phyloP scores from a whole-genome alignment of 2,113 vertebrate species.

The Aldabrachelys gigantea region DNA sequence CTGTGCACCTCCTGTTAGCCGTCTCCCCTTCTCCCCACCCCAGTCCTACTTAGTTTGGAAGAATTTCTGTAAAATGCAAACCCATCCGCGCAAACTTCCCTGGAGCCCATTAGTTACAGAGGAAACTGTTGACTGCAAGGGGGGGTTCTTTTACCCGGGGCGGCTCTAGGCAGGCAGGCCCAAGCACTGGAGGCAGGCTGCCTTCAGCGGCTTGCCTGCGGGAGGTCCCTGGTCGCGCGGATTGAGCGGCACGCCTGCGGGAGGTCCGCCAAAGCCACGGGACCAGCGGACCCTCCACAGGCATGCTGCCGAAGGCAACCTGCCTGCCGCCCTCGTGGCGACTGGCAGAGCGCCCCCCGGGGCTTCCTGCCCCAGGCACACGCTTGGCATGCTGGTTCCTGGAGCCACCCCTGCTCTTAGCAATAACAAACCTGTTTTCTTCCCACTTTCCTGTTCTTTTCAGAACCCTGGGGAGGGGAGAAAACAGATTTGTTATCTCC shows the following conservation, averaged over 20 bases:
- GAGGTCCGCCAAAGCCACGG: no score
- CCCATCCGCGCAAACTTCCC: neutral
- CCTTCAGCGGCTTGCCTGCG: no score
- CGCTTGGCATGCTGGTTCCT: no score
- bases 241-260: no score
- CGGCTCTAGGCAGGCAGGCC: no score
- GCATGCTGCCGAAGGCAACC: neutral
- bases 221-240: no score
- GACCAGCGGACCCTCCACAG: no score
- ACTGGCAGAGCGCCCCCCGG: no score
- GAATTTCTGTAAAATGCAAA: slow-evolving; percentile 8
- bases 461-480: neutral
- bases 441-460: neutral
- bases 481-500: rapidly evolving
- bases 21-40: neutral
- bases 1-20: neutral
- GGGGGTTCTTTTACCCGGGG: neutral
- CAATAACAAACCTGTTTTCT: neutral
- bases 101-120: neutral
- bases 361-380: no score
- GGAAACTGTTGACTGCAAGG: neutral
- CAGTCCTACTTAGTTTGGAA: neutral
- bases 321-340: no score
- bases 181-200: no score
- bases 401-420: neutral